Evolutionary conservation across 2,888 invertebrate species (phyloP).

Genomic region (Nematopogon swammerdamellus): DNA sequence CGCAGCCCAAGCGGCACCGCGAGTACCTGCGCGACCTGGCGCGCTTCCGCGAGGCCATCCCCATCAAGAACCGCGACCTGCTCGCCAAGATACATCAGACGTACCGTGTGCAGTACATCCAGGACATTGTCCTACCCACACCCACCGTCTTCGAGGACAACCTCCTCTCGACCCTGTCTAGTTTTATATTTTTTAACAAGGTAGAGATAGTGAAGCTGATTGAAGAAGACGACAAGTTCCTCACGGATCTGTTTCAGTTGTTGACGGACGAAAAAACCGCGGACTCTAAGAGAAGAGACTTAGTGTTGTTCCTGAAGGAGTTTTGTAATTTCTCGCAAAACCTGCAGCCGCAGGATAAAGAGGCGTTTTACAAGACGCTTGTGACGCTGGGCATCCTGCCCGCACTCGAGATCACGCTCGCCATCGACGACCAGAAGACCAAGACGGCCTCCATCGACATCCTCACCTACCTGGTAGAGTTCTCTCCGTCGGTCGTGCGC

Average conservation of each 20-base stretch:
- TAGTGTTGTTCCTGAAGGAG: constrained; percentile 96
- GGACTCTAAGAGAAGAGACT: constrained; percentile 83
- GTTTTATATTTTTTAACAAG: constrained; percentile 99
- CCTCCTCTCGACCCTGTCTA: constrained; percentile 93
- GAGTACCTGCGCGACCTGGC: constrained; percentile 93
- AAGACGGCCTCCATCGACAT: constrained; percentile 98
- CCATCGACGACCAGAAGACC: constrained; percentile 89
- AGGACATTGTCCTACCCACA: constrained; percentile 97
- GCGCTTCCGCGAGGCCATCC: constrained; percentile 89
- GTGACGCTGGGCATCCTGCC: constrained; percentile 85
- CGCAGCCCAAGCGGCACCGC: constrained; percentile 88
- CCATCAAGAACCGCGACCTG: constrained; percentile 92
- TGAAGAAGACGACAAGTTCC: constrained; percentile 96
- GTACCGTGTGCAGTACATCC: constrained; percentile 98
- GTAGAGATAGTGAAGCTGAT: constrained; percentile 98
- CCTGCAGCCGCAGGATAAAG: constrained; percentile 94
- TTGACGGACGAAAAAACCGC: constrained; percentile 87
- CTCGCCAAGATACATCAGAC: constrained; percentile 99
- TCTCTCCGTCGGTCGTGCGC: constrained; percentile 94
- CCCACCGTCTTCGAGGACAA: constrained; percentile 99
- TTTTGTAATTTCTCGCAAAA: constrained; percentile 99
- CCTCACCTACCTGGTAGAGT: constrained; percentile 96
- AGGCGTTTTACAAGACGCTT: constrained; percentile 94
- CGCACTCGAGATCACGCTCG: constrained; percentile 86
- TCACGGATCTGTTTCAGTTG: constrained; percentile 91